Percentiles rank a stretch among this genome's conserved stretches.
phyloP scores from a whole-genome alignment of 92 coral and sea anemone species.

The Parazoanthus swiftii region DNA sequence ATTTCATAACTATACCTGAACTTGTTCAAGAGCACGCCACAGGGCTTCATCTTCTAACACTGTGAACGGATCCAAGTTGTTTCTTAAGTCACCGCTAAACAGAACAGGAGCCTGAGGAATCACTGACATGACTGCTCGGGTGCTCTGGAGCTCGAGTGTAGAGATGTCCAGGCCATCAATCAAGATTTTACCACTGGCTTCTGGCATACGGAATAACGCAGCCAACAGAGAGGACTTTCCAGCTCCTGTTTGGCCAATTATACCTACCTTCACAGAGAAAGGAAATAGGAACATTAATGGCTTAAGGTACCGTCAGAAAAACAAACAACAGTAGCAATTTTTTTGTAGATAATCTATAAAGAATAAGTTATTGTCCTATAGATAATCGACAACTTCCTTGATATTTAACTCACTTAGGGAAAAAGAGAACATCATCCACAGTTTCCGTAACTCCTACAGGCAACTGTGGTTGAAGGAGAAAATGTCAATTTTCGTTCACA shows the following conservation, averaged over 20 bases:
- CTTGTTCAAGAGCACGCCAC: constrained; percentile 20
- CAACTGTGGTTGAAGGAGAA: no score
- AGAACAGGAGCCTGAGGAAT: constrained; percentile 30
- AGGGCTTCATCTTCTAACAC: constrained; percentile 6
- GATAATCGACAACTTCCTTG: no score
- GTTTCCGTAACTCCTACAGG: no score
- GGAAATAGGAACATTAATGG: no score
- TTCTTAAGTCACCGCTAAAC: constrained; percentile 18
- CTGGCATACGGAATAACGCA: constrained; percentile 32
- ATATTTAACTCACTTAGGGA: no score
- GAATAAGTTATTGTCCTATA: no score
- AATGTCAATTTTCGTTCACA: no score
- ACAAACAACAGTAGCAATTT: no score
- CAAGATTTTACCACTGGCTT: constrained; percentile 22
- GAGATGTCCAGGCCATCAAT: constrained; percentile 28
- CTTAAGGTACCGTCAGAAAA: neutral
- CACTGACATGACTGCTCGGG: constrained; percentile 9
- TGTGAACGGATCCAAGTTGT: constrained; percentile 22
- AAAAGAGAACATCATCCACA: no score
- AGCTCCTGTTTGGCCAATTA: constrained; percentile 21
- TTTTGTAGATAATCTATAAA: neutral
- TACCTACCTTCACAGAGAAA: neutral
- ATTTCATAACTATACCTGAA: neutral
- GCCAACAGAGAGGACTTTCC: constrained; percentile 28
- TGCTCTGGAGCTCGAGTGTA: neutral